Conservation (phyloP, 92 coral and sea anemone species). For the Galaxea fascicularis region DNA sequence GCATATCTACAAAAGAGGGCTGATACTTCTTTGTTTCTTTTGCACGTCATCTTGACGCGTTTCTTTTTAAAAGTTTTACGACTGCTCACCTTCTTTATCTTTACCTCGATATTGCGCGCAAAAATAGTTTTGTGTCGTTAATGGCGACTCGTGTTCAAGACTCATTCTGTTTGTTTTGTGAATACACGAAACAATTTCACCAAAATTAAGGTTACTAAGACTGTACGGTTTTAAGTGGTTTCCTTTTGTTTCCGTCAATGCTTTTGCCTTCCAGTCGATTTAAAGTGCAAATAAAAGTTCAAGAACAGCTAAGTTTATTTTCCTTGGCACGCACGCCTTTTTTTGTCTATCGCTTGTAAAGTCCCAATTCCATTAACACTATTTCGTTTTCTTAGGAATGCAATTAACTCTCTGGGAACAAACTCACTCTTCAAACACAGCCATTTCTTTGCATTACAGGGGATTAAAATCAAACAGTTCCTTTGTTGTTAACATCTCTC, state of each 20-base stretch:
- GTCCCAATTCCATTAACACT: conserved; percentile 19
- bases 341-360: neutral
- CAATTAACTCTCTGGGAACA: conserved; percentile 21
- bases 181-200: conserved; percentile 11
- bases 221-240: neutral
- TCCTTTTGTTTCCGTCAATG: neutral
- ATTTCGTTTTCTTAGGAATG: neutral
- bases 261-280: neutral
- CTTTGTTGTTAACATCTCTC: conserved; percentile 3
- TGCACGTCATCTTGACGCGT: conserved; percentile 32
- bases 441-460: neutral
- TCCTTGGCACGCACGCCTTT: neutral
- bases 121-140: neutral
- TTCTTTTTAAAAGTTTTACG: neutral
- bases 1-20: conserved; percentile 19
- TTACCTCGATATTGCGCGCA: conserved; percentile 14
- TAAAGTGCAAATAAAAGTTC: conserved; percentile 19
- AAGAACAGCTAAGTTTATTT: neutral
- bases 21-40: conserved; percentile 2
- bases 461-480: neutral
- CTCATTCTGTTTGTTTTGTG: conserved; percentile 8
- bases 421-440: neutral
- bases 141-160: conserved; percentile 4
- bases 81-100: neutral
- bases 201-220: conserved; percentile 4